Evolutionary conservation across 2,888 invertebrate species (phyloP), one percentile per base, ranked within the genome.

Genomic region (Drosophila percnosoma): DNA sequence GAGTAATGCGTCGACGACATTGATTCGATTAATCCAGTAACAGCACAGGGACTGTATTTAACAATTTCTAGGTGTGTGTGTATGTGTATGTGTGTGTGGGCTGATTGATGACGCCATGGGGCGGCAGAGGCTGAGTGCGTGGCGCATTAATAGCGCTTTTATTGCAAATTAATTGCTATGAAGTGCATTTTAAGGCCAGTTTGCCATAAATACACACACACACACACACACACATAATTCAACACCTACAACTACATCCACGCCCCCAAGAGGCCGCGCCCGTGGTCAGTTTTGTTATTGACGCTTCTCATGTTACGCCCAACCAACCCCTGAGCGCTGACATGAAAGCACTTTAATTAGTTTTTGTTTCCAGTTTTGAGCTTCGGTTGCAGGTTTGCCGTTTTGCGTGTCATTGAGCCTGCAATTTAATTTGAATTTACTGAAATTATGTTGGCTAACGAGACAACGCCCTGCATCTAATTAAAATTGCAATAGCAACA

Each of bases 131-230:
- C 31, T 45, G 11, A 33, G 24, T n/a, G 18, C 38, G 42, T 49
- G 54, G 65, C 49, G 36, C 73, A 80, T 75, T 85, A 73, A 83
- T 74, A 76, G 67, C 71, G 83, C 76, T 83, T 88, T 88, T 86
- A 83, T 83, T 87, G 90, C 80, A 81, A 88, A 89, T 88, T 89
- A 89, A 87, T 87, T 89, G 88, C 90, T 79, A 74, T 83, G 71
- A 87, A 88, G 80, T 85, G 79, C 86, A 82, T 65, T 78, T 45
- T 61, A 58, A 73, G 77, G 69, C 61, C 80, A 66, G 54, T 66
- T 62, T 10, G 55, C 38, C 62, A 80, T 68, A 68, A 69, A 78
- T 52, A 66, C 62, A 55, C 55, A 69, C 68, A 48, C 51, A 49
- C 45, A 58, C 58, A 57, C 31, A 40, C 51, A 49, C 45, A 58